A percentile compares a stretch with the other conserved stretches of the same genome.
phyloP scores from a whole-genome alignment of 2,113 vertebrate genomes.

The Elaphurus davidianus region DNA sequence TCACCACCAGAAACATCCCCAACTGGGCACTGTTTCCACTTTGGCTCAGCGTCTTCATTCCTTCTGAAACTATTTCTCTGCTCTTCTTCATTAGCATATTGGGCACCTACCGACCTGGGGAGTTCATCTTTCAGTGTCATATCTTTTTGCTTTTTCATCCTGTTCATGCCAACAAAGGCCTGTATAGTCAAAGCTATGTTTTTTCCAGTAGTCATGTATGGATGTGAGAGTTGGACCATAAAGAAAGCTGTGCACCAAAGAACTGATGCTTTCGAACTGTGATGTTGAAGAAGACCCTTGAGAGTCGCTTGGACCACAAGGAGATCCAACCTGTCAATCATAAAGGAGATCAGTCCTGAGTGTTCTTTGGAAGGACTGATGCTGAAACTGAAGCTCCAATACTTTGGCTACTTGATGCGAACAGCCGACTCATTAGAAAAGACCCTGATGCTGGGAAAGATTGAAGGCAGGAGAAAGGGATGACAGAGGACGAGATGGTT shows the following conservation, averaged over 20 bases:
- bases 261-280: background rate
- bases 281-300: background rate
- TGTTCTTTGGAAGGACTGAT: background rate
- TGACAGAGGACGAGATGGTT: accelerated
- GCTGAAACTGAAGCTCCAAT: background rate
- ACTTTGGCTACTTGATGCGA: background rate
- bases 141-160: background rate
- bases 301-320: background rate
- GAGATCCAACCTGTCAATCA: background rate
- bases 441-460: background rate
- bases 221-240: background rate
- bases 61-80: background rate
- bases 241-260: background rate
- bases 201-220: background rate
- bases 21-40: background rate
- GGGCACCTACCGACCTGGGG: background rate
- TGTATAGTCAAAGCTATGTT: background rate
- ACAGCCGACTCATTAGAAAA: background rate
- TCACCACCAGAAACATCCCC: background rate
- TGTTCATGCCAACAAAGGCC: background rate
- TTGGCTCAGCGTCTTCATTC: background rate
- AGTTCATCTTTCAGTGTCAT: background rate
- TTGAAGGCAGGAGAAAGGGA: background rate
- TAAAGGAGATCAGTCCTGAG: background rate
- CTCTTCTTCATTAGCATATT: background rate